Evolutionary conservation across 2,113 vertebrate species (phyloP), one percentile per base, ranked within the genome.

Genomic region (Cyanoderma ruficeps): DNA sequence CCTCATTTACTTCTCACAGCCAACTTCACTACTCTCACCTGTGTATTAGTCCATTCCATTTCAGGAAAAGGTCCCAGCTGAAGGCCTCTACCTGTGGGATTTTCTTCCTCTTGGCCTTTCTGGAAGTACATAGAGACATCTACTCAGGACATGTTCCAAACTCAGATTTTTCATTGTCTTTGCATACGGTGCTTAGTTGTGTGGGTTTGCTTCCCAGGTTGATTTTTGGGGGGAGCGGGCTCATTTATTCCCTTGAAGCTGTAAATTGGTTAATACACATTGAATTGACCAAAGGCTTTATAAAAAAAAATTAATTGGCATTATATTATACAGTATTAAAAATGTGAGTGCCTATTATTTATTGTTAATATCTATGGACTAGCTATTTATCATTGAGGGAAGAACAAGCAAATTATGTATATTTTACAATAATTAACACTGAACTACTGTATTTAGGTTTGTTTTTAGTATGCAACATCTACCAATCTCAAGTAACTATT

Each of bases 91-190:
- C 96, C 96, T 96, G 94, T 96, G 78, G 93, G 95, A 95, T 96
- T 96, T 91, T 96, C 96, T 96, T 97, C 94, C 94, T 95, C 95
- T 96, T 97, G 95, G 87, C 95, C 94, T 97, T 95, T 96, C 95
- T 95, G 95, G 94, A 96, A 95, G 79, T 93, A 96, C 94, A 96
- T 96, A 96, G 93, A 93, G 94, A 96, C 94, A 96, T 93, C 94
- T 94, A 67, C 95, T 96, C 94, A 95, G 95, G 91, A 91, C 82
- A 95, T 0, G 55, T 87, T 97, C 82, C 95, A 96, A 87, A 97
- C 42, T 93, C 85, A 90, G 63, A 85, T 52, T 95, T 93, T 90
- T 88, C 72, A 96, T 91, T 1, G 39, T 90, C 59, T 87, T 95
- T 96, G 68, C 44, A 94, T 74, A 74, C 2, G 70, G 42, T 81